Conservation (phyloP, 2,797 vertebrate species). For the Alectoris magna region DNA sequence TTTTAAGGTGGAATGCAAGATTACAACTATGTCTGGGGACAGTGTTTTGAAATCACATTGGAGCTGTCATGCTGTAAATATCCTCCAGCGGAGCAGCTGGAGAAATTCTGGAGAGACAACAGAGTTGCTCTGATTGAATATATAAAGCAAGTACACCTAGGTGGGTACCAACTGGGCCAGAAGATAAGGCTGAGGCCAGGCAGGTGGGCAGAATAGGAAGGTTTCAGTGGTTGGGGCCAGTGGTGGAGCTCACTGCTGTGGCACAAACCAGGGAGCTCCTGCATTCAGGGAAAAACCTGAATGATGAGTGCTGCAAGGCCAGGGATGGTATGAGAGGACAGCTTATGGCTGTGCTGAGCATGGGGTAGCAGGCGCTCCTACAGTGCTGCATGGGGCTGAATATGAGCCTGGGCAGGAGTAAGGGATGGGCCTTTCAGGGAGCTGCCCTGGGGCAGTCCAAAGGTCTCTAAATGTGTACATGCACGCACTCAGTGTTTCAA, state of each 20-base stretch:
- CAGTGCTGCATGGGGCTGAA: not conserved
- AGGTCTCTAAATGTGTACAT: not conserved
- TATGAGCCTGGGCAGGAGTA: not conserved
- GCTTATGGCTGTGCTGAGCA: fast-evolving
- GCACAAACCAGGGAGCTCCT: fast-evolving
- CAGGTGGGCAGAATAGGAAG: fast-evolving
- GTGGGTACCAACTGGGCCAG: conserved; percentile 69
- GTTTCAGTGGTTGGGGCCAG: not conserved
- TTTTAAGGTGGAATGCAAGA: conserved; percentile 95
- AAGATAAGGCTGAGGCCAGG: not conserved
- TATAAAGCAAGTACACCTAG: conserved; percentile 92
- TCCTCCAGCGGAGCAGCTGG: conserved; percentile 82
- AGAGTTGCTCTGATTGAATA: conserved; percentile 86
- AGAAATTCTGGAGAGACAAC: conserved; percentile 87
- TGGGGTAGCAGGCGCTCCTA: fast-evolving
- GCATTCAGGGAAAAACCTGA: not conserved
- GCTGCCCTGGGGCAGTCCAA: fast-evolving
- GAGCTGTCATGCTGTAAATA: conserved; percentile 96
- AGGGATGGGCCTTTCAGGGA: not conserved
- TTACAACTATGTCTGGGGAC: conserved; percentile 93
- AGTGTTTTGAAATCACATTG: conserved; percentile 93
- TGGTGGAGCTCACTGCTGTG: not conserved
- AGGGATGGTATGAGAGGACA: not conserved
- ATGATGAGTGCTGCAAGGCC: not conserved
- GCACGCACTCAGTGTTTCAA: fast-evolving